Evolutionary conservation across 2,797 vertebrate species (phyloP), one percentile per base, ranked within the genome.

Genomic region (Enteromius argenteus): DNA sequence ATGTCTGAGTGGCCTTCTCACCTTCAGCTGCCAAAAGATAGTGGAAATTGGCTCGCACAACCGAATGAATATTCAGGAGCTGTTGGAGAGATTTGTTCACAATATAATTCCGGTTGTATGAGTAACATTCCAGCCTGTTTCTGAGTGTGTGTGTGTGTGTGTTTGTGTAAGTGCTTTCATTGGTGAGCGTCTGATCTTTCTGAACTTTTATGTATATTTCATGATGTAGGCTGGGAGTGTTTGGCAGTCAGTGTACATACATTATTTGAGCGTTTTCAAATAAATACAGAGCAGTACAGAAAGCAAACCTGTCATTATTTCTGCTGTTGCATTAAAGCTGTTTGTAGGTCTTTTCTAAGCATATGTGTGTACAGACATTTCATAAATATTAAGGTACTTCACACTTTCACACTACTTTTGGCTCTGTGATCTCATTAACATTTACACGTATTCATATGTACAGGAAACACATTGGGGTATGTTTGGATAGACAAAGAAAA

Each of bases 21-120:
- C 49, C 14, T 83, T 72, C 6, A 8, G 60, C 79, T 84, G 58
- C 75, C 80, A 84, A 46, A 84, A 91, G 69, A 66, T 4, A 56
- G 69, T 86, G 60, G n/a, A 80, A 81, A 85, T 68, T 71, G 60
- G 75, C 73, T 17, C 44, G 7, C 27, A 30, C 73, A 68, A 9
- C 56, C 51, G 8, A 58, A 71, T 83, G 72, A 83, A 84, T 87
- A 81, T 85, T 81, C 81, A 85, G 88, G 86, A 83, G 84, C 67
- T 85, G 35, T 81, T 84, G 82, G 85, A 86, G 77, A 81, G 89
- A 88, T 87, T 85, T 88, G 76, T 90, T 81, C 27, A 60, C 23
- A 19, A 58, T 71, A 66, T 78, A 85, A 85, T 81, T 81, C 17
- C 6, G 14, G 17, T 15, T 74, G 30, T 39, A 56, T 49, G 56